Evolutionary conservation across 2,113 vertebrate genomes (phyloP).

Genomic region (Podocnemis expansa): DNA sequence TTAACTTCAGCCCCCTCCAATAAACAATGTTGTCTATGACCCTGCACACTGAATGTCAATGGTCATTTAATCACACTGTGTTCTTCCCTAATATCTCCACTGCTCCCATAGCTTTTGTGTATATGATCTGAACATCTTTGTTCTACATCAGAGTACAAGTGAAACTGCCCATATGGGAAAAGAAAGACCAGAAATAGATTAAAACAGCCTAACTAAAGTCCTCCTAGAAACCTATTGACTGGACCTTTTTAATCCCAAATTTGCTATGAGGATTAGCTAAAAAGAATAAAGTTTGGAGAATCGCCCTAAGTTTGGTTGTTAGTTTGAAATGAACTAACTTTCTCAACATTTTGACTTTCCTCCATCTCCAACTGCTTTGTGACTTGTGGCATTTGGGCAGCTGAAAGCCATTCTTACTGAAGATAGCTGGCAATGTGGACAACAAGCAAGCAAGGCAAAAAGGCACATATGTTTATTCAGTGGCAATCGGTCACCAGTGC

Average conservation of each 20-base stretch:
- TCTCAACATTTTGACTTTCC: background rate
- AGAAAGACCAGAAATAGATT: background rate
- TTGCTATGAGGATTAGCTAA: background rate
- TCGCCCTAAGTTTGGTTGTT: rapidly evolving
- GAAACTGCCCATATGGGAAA: no score
- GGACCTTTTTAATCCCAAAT: background rate
- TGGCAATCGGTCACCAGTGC: background rate
- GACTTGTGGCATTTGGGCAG: background rate
- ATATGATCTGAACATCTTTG: rapidly evolving
- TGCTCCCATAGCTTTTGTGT: background rate
- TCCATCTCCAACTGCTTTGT: background rate
- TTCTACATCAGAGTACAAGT: background rate
- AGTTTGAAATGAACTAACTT: rapidly evolving
- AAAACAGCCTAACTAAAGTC: background rate
- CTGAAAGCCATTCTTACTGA: background rate
- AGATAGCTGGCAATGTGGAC: background rate
- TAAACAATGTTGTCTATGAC: no score
- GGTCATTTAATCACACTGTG: background rate
- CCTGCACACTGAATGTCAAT: background rate
- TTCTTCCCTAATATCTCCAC: background rate
- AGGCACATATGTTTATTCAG: background rate
- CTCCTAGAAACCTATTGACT: rapidly evolving
- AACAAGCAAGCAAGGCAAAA: background rate
- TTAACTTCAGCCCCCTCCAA: no score
- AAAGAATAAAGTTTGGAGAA: rapidly evolving